Percentiles rank a stretch among this genome's conserved stretches.
Conservation (phyloP, 2,888 invertebrate species). For the Caenorhabditis becei region DNA sequence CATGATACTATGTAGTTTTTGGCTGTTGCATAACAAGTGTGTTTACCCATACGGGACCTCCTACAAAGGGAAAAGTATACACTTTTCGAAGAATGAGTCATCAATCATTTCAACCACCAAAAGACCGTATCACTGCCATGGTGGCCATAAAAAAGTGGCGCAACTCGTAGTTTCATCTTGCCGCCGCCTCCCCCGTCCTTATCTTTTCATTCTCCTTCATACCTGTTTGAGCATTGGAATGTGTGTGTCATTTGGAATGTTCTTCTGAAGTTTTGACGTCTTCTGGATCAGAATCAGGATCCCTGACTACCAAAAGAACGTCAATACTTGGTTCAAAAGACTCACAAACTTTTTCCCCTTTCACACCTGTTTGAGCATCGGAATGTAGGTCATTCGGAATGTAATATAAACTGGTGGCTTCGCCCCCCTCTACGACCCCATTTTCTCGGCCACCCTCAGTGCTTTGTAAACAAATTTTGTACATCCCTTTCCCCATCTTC, state of each 20-base stretch:
- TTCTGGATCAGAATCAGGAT: no score
- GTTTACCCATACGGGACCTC: no score
- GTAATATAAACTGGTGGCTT: constrained; percentile 57
- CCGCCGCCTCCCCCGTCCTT: constrained; percentile 5
- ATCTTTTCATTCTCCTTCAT: constrained; percentile 30
- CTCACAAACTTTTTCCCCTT: no score
- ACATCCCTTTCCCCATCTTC: constrained; percentile 29
- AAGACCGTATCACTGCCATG: constrained; percentile 13
- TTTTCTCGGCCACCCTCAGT: constrained; percentile 44
- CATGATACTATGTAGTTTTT: no score
- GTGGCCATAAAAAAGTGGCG: constrained; percentile 50
- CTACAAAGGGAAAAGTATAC: neutral
- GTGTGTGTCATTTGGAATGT: no score
- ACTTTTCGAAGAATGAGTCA: neutral
- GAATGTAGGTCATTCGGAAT: constrained; percentile 55
- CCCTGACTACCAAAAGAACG: no score
- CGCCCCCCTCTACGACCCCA: constrained; percentile 7
- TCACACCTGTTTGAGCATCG: no score
- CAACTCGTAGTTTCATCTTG: constrained; percentile 20
- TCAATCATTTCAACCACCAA: neutral
- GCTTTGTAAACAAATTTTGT: constrained; percentile 61
- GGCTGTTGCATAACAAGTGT: no score
- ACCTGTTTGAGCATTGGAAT: no score
- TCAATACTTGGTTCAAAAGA: no score
- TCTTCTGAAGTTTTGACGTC: constrained; percentile 30